Evolutionary conservation across 2,797 vertebrate species (phyloP), one percentile per base, ranked within the genome.

Genomic region (Bradypus variegatus): DNA sequence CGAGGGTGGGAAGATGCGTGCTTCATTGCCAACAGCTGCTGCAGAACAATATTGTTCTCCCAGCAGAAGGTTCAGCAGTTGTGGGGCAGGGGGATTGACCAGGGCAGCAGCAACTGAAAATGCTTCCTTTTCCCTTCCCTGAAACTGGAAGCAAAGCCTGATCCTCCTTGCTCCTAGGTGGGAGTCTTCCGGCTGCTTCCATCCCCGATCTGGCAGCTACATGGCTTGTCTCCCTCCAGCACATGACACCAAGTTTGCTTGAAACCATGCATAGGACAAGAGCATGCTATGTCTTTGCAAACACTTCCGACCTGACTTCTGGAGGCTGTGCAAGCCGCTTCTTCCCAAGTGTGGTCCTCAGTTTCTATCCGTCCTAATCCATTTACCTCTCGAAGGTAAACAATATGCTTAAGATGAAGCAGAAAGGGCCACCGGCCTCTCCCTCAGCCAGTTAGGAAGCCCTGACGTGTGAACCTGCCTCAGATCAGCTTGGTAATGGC

Each of bases 261-360:
- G 67, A 70, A 65, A 15, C 25, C 8, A 0, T 36, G 38, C 31
- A 1, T 38, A 15, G 41, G 12, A 23, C 23, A 48, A 45, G 58
- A 36, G 15, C 23, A 25, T 6, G 6, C 31, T 21, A 27, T 1
- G 1, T 45, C 36, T 48, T 27, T 64, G 19, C 21, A 21, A 27
- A 19, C 2, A 3, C 12, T 33, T 29, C 4, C n/a, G 3, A 8
- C 18, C 2, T n/a, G 23, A 72, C 19, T 67, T 48, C 55, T 36
- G 1, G 0, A 12, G 70, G 21, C 53, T 45, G 0, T 48, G 11
- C 5, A 11, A 73, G 38, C 67, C 6, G 1, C 3, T 0, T 29
- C 33, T 75, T 7, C 48, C 53, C 2, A 0, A 2, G 19, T 13
- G 70, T 23, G 29, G 58, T n/a, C 50, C 80, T 91, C 41, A 9